Evolutionary conservation across 1,140 invertebrate genomes (phyloP), one percentile per base, ranked within the genome.

Genomic region (Drosophila micromelanica): DNA sequence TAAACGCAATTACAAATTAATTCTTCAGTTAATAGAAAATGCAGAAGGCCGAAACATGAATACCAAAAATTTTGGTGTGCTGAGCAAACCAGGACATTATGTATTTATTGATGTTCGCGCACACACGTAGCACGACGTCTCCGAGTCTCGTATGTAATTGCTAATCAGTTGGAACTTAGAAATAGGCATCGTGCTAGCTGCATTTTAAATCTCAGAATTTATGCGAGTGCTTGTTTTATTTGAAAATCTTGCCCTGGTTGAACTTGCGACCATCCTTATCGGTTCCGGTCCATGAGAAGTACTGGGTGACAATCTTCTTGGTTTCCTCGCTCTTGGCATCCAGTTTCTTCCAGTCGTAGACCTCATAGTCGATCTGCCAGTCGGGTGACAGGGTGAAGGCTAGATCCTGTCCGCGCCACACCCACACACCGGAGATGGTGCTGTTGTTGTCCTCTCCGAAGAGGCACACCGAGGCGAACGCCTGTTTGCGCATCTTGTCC

Each of bases 211-310:
- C 75, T 89, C 78, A 71, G 51, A 79, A 71, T 45, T 49, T 63
- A 68, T 79, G 57, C 38, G 75, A 56, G 45, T 38, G 61, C 48
- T 13, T 13, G 51, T 42, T 93, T 97, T 96, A 99, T 94, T 99
- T 99, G 94, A 99, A 99, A 92, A 99, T 98, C 94, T 99, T 99
- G 93, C 99, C 99, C 94, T 99, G 97, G 93, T 98, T 99, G 94
- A 99, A 99, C 92, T 96, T 95, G 84, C 98, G 96, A 62, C 98
- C 97, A 65, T 95, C 92, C 92, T 97, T 97, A 90, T 99, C 97
- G 59, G 94, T 93, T 48, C 97, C 98, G 82, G 94, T 94, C 98
- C 98, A 99, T 11, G 96, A 95, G 91, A 99, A 96, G 93, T 99
- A 99, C 90, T 99, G 95, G 73, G 96, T 93, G 8, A 99, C 97